Percentiles rank a stretch among this genome's conserved stretches.
These are phyloP conservation scores for Drosophila affinis DNA, from an alignment of 2,888 invertebrate species.

Conservation along the genomic window DNA sequence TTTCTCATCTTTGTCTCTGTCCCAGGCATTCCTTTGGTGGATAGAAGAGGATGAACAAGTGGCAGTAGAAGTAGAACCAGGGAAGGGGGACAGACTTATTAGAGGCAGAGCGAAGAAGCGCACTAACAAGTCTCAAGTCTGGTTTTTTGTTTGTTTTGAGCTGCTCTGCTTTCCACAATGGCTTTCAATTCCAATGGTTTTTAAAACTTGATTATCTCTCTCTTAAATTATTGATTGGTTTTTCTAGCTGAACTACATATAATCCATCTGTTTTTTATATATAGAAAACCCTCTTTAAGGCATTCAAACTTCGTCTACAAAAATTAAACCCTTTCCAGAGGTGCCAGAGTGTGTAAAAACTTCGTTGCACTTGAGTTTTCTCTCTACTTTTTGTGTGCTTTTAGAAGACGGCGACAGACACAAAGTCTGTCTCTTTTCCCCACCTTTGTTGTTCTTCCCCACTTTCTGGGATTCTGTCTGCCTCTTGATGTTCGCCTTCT, in stretches of 20 bases:
- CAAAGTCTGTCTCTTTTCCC: slow-evolving; percentile 13
- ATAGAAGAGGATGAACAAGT: slow-evolving; percentile 1
- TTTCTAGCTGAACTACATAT: not conserved
- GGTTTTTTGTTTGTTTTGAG: slow-evolving; percentile 40
- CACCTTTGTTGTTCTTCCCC: not conserved
- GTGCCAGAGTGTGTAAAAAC: not conserved
- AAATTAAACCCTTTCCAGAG: not conserved
- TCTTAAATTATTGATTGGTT: not conserved
- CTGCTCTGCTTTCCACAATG: slow-evolving; percentile 24
- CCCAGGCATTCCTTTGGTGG: slow-evolving; percentile 29
- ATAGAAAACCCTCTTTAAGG: not conserved
- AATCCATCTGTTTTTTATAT: no score
- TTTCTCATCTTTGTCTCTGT: slow-evolving; percentile 30
- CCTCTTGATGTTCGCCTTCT: slow-evolving; percentile 47
- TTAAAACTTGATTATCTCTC: not conserved
- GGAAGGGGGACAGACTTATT: slow-evolving; percentile 18
- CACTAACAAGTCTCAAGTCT: slow-evolving; percentile 26
- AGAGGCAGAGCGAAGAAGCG: slow-evolving; percentile 4
- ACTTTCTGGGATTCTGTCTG: slow-evolving; percentile 16
- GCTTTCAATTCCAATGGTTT: slow-evolving; percentile 1
- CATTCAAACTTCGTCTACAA: not conserved
- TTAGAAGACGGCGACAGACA: slow-evolving; percentile 11
- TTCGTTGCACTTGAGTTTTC: not conserved
- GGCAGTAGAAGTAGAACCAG: not conserved
- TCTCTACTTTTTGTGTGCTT: not conserved